Conservation (phyloP, 2,888 invertebrate genomes). For the Trisateles emortualis region DNA sequence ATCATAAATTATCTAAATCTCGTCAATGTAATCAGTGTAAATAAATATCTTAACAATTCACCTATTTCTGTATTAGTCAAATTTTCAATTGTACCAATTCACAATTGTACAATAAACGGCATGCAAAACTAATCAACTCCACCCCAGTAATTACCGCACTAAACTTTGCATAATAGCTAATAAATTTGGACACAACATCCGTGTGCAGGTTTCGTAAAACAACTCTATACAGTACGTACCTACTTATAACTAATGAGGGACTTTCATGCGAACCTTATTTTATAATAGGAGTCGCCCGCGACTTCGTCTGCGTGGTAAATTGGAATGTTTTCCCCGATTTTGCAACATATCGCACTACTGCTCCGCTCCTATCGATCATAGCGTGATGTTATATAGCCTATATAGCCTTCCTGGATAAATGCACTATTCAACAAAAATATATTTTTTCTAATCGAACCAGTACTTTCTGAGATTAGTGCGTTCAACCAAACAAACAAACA, state of each 20-base stretch:
- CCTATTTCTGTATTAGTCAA: neutral
- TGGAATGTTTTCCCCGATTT: too few relatives aligned
- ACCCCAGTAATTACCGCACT: conserved; percentile 43
- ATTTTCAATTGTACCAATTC: conserved; percentile 26
- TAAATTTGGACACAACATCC: conserved; percentile 44
- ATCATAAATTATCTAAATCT: neutral
- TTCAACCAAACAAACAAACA: too few relatives aligned
- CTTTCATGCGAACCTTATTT: too few relatives aligned
- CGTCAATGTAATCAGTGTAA: neutral
- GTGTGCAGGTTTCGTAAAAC: conserved; percentile 30
- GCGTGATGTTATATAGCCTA: too few relatives aligned
- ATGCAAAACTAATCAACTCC: conserved; percentile 48
- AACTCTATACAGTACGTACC: conserved; percentile 22
- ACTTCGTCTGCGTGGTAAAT: too few relatives aligned
- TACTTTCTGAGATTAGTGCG: too few relatives aligned
- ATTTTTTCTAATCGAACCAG: too few relatives aligned
- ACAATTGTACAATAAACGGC: conserved; percentile 37
- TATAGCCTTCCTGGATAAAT: too few relatives aligned
- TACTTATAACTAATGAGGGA: neutral
- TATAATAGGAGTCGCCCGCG: too few relatives aligned
- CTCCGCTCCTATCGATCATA: too few relatives aligned
- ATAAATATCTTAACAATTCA: conserved; percentile 1
- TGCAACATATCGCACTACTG: too few relatives aligned
- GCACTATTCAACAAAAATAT: too few relatives aligned
- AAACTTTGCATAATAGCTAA: conserved; percentile 49